Base-by-base conservation (phyloP, 1,140 invertebrate genomes). In the Trichomalopsis sarcophagae region DNA sequence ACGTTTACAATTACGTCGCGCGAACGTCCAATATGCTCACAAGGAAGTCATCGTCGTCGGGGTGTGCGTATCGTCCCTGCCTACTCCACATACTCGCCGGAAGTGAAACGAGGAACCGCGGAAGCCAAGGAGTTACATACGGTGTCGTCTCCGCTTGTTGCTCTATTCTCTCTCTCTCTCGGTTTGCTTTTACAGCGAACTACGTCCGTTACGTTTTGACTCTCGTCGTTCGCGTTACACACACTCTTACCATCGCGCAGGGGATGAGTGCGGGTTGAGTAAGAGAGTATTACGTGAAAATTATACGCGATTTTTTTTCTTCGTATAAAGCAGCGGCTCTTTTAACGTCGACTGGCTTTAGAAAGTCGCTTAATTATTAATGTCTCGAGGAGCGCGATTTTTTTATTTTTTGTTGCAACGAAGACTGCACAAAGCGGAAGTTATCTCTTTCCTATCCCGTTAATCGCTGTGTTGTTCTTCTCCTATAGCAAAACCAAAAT, bases 21-120 rank as follows among this genome's bases (percentile, higher is more conserved):
- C 36, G 23, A 71, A 71, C 27, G 69, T 27, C 69, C 23, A 33
- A 30, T 71, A 30, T 71, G 27, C 69, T 62, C 17, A 62, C 55
- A 6, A 62, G 55, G 55, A 62, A 62, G 55, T 62, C 55, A n/a
- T 33, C 13, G 55, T 62, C 55, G 69, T 33, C 14, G 10, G 69
- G 4, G 23, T 33, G 9, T 71, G 27, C 0, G 69, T 71, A 9
- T 62, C 14, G 11, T 44, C 73, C 0, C 13, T 21, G 36, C 27
- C 27, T 27, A 27, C 27, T 44, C 21, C 23, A 11, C 4, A 71
- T 13, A 44, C 21, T 27, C 36, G 36, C 73, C 73, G 79, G 79
- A 81, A 81, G 79, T 81, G 68, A 81, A 81, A 81, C 73, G 36
- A 75, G 73, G 36, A 75, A 75, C 73, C 44, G 73, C 7, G 33